Conservation (phyloP, 2,113 vertebrate species). For the Psittacara wagleri region DNA sequence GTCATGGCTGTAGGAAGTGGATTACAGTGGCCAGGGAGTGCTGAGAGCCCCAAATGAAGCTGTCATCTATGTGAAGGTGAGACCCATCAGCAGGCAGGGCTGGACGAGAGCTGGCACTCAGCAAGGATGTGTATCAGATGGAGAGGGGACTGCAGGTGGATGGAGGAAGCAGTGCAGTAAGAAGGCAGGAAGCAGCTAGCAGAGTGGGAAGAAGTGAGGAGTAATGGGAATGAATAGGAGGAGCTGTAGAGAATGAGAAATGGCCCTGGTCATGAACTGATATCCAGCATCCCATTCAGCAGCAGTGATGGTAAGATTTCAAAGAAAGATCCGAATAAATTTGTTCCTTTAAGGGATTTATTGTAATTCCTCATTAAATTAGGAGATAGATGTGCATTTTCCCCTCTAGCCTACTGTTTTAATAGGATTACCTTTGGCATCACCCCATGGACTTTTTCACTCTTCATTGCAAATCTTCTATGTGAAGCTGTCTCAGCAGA, state of each 20-base stretch:
- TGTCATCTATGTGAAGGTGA: background rate
- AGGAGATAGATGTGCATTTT: background rate
- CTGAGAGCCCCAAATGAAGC: background rate
- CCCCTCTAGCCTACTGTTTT: background rate
- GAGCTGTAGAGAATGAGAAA: background rate
- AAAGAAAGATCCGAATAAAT: background rate
- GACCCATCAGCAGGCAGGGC: background rate
- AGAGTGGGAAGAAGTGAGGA: background rate
- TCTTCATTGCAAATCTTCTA: background rate
- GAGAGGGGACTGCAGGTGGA: background rate
- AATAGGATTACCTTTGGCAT: background rate
- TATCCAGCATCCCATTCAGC: background rate
- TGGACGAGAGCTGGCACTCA: background rate
- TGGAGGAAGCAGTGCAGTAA: background rate
- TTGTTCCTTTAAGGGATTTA: background rate
- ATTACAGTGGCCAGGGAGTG: background rate
- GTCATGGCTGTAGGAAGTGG: background rate
- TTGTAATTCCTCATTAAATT: background rate
- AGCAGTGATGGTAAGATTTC: background rate
- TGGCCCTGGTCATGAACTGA: fast-evolving
- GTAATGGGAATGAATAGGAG: background rate
- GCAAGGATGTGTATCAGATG: background rate
- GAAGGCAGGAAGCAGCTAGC: background rate
- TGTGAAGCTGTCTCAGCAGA: background rate
- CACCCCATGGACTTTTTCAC: background rate